phyloP scores from a whole-genome alignment of 2,113 vertebrate genomes.

The Pontoporia blainvillei region DNA sequence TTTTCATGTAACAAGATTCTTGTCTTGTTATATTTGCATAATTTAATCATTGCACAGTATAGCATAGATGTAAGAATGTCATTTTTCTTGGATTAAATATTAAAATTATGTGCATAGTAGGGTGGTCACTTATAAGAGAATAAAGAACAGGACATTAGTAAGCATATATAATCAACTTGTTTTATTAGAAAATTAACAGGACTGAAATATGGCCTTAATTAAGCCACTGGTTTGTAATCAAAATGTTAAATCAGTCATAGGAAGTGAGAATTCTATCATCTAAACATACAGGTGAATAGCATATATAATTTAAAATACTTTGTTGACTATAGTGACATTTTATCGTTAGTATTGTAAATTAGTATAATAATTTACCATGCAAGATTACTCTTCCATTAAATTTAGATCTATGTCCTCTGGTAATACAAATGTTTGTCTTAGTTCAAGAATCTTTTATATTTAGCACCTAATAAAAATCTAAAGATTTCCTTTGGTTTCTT shows the following conservation, averaged over 20 bases:
- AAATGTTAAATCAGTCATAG: neutral
- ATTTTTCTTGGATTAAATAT: slow-evolving; percentile 32
- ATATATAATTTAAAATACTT: neutral
- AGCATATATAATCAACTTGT: neutral
- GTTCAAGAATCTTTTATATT: neutral
- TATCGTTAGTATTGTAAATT: neutral
- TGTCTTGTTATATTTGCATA: slow-evolving; percentile 51
- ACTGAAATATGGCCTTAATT: neutral
- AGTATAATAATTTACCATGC: neutral
- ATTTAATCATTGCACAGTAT: slow-evolving; percentile 23
- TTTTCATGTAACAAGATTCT: slow-evolving; percentile 57
- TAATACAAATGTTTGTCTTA: neutral
- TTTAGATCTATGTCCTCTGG: neutral
- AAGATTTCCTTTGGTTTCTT: neutral
- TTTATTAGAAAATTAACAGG: neutral
- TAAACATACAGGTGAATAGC: neutral
- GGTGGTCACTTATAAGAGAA: neutral
- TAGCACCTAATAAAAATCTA: neutral
- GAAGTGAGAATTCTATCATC: neutral
- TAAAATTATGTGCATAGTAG: slow-evolving; percentile 9
- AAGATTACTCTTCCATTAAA: neutral
- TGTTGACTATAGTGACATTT: neutral
- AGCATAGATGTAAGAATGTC: slow-evolving; percentile 9
- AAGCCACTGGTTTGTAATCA: neutral
- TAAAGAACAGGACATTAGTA: neutral